Evolutionary conservation across 2,797 vertebrate species (phyloP), one percentile per base, ranked within the genome.

Genomic region (Pitangus sulphuratus): DNA sequence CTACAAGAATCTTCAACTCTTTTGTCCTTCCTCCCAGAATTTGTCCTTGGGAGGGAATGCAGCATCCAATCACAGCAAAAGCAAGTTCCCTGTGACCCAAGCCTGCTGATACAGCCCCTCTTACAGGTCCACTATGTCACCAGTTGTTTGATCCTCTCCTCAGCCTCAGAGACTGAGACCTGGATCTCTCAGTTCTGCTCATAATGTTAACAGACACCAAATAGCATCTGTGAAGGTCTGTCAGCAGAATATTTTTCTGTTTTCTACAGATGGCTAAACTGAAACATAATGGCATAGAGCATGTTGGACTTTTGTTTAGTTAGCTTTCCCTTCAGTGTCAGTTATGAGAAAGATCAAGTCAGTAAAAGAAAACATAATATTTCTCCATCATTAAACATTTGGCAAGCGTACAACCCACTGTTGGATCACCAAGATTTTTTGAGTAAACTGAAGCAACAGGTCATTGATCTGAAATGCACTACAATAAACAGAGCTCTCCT

Each of bases 401-500:
- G 65, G 91, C 61, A 91, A 96, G 56, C 17, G 1, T 88, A 90
- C 83, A 96, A 88, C 77, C 70, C 72, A 22, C 83, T 50, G 76
- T 6, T 51, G 40, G 85, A 90, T 72, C 77, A 84, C 76, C 85
- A 82, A 35, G 37, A 62, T 37, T 84, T 70, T 19, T 87, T 77
- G 70, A 95, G 70, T 48, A 84, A 91, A 90, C 51, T 24, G 80
- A 96, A 96, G 78, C 77, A 69, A 61, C 0, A 92, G 90, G 90
- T 82, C 89, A 88, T 35, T 56, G 69, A 92, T 91, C 84, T 86
- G 87, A 91, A 90, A 88, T 35, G 54, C 93, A 87, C 74, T 69
- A 93, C 64, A 66, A 53, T 57, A 93, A 95, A 68, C 83, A 90
- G 94, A 95, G 85, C 62, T 90, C 54, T 88, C 84, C 93, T 94